A percentile compares a stretch with the other conserved stretches of the same genome.
phyloP scores from a whole-genome alignment of 2,888 invertebrate species.

The Sphaerophoria rueppellii region DNA sequence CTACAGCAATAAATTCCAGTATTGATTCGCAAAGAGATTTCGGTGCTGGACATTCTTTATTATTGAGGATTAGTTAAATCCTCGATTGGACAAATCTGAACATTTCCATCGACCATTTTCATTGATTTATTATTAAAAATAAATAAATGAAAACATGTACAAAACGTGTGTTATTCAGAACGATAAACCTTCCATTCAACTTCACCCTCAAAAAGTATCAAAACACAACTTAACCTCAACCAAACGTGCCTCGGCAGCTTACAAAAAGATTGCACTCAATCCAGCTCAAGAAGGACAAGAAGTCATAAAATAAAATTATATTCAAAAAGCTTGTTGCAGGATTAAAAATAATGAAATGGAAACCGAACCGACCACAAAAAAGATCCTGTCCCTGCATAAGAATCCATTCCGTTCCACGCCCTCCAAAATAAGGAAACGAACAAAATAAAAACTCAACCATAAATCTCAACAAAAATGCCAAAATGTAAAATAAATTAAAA shows the following conservation, averaged over 20 bases:
- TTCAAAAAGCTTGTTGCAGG: constrained; percentile 32
- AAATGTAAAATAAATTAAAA: constrained; percentile 71
- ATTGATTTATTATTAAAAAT: constrained; percentile 5
- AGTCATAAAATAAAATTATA: constrained; percentile 32
- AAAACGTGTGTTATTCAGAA: background rate
- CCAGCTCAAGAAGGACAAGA: constrained; percentile 25
- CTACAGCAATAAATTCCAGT: too few relatives aligned
- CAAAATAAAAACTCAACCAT: constrained; percentile 61
- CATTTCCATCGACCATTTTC: constrained; percentile 4
- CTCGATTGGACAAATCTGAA: background rate
- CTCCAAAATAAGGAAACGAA: background rate
- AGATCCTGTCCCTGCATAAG: constrained; percentile 4
- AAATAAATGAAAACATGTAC: background rate
- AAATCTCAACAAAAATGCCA: constrained; percentile 72
- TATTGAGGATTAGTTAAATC: too few relatives aligned
- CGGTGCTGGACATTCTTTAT: too few relatives aligned
- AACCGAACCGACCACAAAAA: constrained; percentile 2
- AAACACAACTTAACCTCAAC: background rate
- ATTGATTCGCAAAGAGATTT: too few relatives aligned
- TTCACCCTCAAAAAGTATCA: constrained; percentile 7
- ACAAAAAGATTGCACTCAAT: constrained; percentile 42
- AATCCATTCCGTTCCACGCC: background rate
- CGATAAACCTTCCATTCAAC: constrained; percentile 6
- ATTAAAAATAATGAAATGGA: constrained; percentile 30
- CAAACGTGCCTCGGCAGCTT: constrained; percentile 27